Conservation (phyloP, 1,140 invertebrate species). For the Magallana ariakensis region DNA sequence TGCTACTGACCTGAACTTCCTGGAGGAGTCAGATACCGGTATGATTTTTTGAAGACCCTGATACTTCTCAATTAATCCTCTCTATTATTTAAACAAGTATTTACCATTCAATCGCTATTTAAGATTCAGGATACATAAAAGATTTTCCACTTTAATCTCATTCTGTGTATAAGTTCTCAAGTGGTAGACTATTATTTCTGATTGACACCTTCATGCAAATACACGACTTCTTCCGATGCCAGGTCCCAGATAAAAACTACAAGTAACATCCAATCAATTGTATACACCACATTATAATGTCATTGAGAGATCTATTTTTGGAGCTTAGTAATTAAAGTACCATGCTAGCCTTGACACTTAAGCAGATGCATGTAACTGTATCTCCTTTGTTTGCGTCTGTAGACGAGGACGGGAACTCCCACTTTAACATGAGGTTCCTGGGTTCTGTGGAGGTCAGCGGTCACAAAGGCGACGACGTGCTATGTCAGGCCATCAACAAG, state of each 20-base stretch:
- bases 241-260: too few species aligned
- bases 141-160: too few species aligned
- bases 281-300: too few species aligned
- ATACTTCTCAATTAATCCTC: too few species aligned
- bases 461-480: constrained; percentile 89
- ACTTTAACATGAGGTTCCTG: constrained; percentile 94
- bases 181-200: too few species aligned
- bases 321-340: background rate
- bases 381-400: background rate
- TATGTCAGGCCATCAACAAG: constrained; percentile 83
- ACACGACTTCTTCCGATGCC: too few species aligned
- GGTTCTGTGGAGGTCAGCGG: constrained; percentile 96
- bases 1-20: constrained; percentile 96
- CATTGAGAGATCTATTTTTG: background rate
- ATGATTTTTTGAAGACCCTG: constrained; percentile 72
- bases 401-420: constrained; percentile 73
- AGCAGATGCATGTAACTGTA: background rate
- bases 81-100: too few species aligned
- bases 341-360: background rate
- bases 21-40: constrained; percentile 90
- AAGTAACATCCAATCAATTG: too few species aligned
- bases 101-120: too few species aligned
- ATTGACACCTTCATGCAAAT: too few species aligned
- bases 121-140: too few species aligned
- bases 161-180: too few species aligned